Conservation (phyloP, 2,113 vertebrate species). For the Monarcha castaneiventris region DNA sequence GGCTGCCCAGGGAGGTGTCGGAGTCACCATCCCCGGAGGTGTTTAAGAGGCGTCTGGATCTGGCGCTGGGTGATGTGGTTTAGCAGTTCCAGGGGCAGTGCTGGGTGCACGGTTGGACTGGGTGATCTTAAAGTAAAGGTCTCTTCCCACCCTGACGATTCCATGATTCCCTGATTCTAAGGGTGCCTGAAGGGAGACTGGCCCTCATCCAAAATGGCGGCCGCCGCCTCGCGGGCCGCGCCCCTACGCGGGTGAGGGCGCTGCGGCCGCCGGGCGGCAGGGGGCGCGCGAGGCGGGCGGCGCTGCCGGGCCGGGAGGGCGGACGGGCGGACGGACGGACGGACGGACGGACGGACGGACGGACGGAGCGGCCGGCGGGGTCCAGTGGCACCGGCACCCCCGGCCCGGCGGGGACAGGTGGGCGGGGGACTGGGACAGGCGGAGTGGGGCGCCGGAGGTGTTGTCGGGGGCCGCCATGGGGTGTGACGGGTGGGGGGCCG, state of each 20-base stretch:
- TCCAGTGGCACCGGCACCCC: background rate
- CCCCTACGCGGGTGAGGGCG: background rate
- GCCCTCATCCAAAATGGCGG: background rate
- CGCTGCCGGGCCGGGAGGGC: no score
- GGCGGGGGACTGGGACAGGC: background rate
- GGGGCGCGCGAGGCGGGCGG: no score
- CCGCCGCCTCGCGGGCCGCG: background rate
- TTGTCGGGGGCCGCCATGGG: background rate
- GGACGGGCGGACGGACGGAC: no score
- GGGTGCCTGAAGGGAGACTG: accelerated
- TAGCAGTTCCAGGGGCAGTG: background rate
- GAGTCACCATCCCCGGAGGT: background rate
- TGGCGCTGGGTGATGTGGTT: no score
- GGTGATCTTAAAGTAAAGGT: accelerated
- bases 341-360: no score
- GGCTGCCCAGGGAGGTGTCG: background rate
- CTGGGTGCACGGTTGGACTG: accelerated
- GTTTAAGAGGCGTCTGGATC: background rate
- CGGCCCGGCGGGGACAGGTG: background rate
- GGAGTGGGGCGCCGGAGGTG: background rate
- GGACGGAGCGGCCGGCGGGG: background rate
- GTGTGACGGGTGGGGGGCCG: background rate
- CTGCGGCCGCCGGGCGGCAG: background rate
- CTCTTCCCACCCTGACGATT: accelerated
- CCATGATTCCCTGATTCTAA: accelerated